Percentiles rank a stretch among this genome's conserved stretches.
These are phyloP conservation scores for Drosophila gaucha DNA, from an alignment of 2,888 invertebrate species.

Conservation along the genomic window DNA sequence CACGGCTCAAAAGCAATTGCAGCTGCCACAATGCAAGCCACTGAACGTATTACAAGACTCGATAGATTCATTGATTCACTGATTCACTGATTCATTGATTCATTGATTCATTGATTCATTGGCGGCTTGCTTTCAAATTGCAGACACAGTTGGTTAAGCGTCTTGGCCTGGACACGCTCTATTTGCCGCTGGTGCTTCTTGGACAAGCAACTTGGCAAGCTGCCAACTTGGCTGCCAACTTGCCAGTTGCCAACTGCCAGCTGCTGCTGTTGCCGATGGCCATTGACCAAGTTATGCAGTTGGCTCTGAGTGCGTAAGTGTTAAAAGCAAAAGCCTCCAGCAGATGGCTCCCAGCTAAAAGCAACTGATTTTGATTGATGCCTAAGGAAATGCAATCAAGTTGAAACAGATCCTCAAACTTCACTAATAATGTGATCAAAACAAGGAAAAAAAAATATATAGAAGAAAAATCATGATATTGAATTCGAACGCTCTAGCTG, in stretches of 20 bases:
- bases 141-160: slow-evolving; percentile 72
- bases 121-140: slow-evolving; percentile 60
- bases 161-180: slow-evolving; percentile 65
- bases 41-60: slow-evolving; percentile 3
- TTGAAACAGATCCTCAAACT: not conserved
- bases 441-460: too few species aligned
- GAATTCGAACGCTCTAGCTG: too few species aligned
- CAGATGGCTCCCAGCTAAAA: not conserved
- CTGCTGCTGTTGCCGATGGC: slow-evolving; percentile 19
- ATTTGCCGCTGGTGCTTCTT: slow-evolving; percentile 59
- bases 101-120: slow-evolving; percentile 25
- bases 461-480: too few species aligned
- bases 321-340: not conserved
- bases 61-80: slow-evolving; percentile 6
- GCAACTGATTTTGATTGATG: not conserved
- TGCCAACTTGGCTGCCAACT: too few species aligned
- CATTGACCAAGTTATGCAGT: slow-evolving; percentile 41
- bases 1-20: not conserved
- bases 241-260: slow-evolving; percentile 19
- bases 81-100: slow-evolving; percentile 9
- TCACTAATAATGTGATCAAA: not conserved
- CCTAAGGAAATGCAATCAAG: not conserved
- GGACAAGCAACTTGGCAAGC: slow-evolving; percentile 38
- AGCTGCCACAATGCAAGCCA: slow-evolving; percentile 13
- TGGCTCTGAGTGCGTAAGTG: slow-evolving; percentile 26